Base-by-base conservation (phyloP, 2,888 invertebrate species). In the Mongoloraphidia duomilia region DNA sequence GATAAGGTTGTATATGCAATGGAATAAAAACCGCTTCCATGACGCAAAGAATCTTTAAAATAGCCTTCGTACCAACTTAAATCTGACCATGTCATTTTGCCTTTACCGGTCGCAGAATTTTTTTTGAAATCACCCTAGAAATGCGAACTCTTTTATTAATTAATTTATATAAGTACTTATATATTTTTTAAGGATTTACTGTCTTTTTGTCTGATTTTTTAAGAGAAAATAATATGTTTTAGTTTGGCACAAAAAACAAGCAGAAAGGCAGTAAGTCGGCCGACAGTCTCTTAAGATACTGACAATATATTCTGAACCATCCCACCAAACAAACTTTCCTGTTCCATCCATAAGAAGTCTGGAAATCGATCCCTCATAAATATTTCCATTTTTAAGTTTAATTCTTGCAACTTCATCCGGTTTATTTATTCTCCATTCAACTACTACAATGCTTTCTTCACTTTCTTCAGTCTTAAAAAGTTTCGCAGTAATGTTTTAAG, bases 41-140 rank as follows among this genome's bases (percentile, higher is more conserved):
- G 66, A 1, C 77, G 73, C 48, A 73, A 58, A 50, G 78, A 77
- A 1, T 71, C 68, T 12, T 58, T 56, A 57, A 80, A 75, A n/a
- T 74, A 69, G 0, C 80, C 80, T 54, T 73, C 67, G 53, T 78
- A 80, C 69, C 71, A 72, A 36, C 71, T 71, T 50, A 73, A 67
- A 55, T 77, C 72, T 49, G 74, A 72, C 69, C 77, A 76, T 39
- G 68, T 63, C 49, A 79, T 64, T 12, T 56, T 58, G 6, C 80
- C 80, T 58, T 67, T 69, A 5, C 79, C 79, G 41, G 62, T 61
- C 14, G 76, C 75, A 58, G 68, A 66, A 53, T 79, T 79, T 36
- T 72, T 60, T 55, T 68, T 63, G 58, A 80, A 80, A 35, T 73
- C 60, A 8, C 80, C 80, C 78, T 79, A 53, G 9, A 8, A 52